These are phyloP conservation scores for Stenopsyche tienmushanensis DNA, from an alignment of 1,140 invertebrate genomes.

Conservation along the genomic window DNA sequence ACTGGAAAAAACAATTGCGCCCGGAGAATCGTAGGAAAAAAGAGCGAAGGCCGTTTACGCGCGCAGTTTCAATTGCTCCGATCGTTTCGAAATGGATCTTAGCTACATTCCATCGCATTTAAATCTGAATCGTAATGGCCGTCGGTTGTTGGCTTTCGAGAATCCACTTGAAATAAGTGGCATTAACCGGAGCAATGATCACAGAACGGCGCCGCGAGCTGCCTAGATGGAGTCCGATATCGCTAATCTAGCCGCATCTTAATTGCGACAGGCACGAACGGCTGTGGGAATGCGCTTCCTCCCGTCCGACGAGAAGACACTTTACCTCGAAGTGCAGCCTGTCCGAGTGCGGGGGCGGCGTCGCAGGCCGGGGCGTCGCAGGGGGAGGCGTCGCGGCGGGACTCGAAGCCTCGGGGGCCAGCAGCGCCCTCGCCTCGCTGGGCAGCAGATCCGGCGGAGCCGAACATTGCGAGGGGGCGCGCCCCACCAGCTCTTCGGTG, in stretches of 20 bases:
- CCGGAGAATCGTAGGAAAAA: not conserved
- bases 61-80: not conserved
- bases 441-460: slow-evolving; percentile 53
- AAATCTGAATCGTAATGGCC: slow-evolving; percentile 32
- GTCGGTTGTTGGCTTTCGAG: slow-evolving; percentile 24
- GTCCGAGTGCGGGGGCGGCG: slow-evolving; percentile 24
- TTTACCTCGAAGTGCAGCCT: slow-evolving; percentile 37
- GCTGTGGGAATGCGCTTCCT: not conserved
- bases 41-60: not conserved
- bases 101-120: slow-evolving; percentile 15
- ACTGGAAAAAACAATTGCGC: not conserved
- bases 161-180: slow-evolving; percentile 34
- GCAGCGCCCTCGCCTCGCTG: slow-evolving; percentile 49
- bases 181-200: slow-evolving; percentile 28
- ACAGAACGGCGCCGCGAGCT: slow-evolving; percentile 26
- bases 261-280: slow-evolving; percentile 26
- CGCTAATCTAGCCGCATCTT: slow-evolving; percentile 37
- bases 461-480: slow-evolving; percentile 54
- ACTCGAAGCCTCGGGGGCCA: slow-evolving; percentile 46
- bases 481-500: slow-evolving; percentile 59
- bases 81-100: slow-evolving; percentile 12
- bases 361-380: slow-evolving; percentile 27
- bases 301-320: not conserved
- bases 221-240: slow-evolving; percentile 27
- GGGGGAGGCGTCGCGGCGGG: slow-evolving; percentile 38